Base-by-base conservation (phyloP, 2,113 vertebrate species). In the Alligator mississippiensis region DNA sequence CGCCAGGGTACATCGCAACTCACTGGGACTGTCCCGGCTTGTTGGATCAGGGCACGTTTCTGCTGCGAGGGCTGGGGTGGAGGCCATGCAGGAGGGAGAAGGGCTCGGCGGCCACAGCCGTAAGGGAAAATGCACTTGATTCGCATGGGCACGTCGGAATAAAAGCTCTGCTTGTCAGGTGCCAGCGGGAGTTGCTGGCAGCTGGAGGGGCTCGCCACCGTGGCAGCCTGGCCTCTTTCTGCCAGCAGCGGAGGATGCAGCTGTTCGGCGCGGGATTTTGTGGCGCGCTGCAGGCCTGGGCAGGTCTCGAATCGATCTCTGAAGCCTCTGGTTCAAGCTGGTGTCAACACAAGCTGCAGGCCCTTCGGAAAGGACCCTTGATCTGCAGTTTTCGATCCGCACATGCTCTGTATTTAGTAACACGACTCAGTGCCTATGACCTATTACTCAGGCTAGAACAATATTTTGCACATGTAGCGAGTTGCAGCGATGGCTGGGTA, bases 221-320 rank as follows among this genome's bases (percentile, higher is more conserved):
- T 19, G 38, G 11, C 19, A 34, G 38, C 27, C 68, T 54, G 47
- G 72, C 15, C 77, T 72, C 55, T 77, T 4, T 15, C 54, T 83
- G 2, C 2, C 58, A 38, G 5, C 2, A 14, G 16, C 34, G 74
- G 60, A 21, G 72, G 82, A 80, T 5, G 59, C 5, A 59, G 8
- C 28, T 6, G 34, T 4, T 47, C 84, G 87, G 84, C 76, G 61
- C 1, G 21, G 77, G 89, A 66, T 2, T 34, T 47, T 0, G 0
- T 9, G 4, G 18, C 2, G 84, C 4, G 47, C 78, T 58, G 24
- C 62, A 78, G 16, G 22, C 2, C n/a, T 60, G 80, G 22, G 62
- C 11, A 78, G 14, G 4, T 80, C 59, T 72, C 25, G 82, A 22
- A 77, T 0, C 0, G 54, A 13, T 75, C 77, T 1, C 6, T 72